These are phyloP conservation scores for Palythoa heliodiscus DNA, from an alignment of 92 coral and sea anemone genomes.

Conservation along the genomic window DNA sequence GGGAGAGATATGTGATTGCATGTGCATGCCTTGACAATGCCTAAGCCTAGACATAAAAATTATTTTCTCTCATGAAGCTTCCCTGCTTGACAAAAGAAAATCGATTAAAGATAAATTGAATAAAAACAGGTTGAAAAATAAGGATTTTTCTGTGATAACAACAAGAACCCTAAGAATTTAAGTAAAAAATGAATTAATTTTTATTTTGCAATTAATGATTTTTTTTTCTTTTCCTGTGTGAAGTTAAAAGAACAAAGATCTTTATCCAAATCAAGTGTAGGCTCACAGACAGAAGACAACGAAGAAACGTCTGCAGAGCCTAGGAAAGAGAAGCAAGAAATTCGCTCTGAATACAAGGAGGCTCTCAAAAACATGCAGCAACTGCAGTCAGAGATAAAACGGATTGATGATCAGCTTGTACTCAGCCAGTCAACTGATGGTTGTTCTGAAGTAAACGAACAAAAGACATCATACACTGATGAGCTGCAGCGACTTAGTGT, in stretches of 20 bases:
- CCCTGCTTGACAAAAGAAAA: too few relatives aligned
- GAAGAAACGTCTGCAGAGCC: slow-evolving; percentile 57
- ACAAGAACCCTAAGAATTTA: not conserved
- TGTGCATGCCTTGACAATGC: too few relatives aligned
- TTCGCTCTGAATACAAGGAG: slow-evolving; percentile 72
- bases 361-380: slow-evolving; percentile 61
- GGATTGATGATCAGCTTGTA: slow-evolving; percentile 67
- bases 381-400: slow-evolving; percentile 64
- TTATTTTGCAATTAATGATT: not conserved
- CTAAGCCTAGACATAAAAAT: too few relatives aligned
- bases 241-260: slow-evolving; percentile 34
- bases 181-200: not conserved
- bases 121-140: too few relatives aligned
- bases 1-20: too few relatives aligned
- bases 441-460: slow-evolving; percentile 50
- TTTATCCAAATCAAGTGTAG: slow-evolving; percentile 49
- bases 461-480: slow-evolving; percentile 62
- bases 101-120: too few relatives aligned
- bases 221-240: not conserved
- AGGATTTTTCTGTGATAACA: too few relatives aligned
- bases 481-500: slow-evolving; percentile 72
- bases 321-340: slow-evolving; percentile 67
- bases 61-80: too few relatives aligned
- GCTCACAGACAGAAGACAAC: slow-evolving; percentile 73
- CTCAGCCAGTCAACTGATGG: slow-evolving; percentile 54